phyloP scores from a whole-genome alignment of 1,140 invertebrate genomes.

The Drosophila sulfurigaster region DNA sequence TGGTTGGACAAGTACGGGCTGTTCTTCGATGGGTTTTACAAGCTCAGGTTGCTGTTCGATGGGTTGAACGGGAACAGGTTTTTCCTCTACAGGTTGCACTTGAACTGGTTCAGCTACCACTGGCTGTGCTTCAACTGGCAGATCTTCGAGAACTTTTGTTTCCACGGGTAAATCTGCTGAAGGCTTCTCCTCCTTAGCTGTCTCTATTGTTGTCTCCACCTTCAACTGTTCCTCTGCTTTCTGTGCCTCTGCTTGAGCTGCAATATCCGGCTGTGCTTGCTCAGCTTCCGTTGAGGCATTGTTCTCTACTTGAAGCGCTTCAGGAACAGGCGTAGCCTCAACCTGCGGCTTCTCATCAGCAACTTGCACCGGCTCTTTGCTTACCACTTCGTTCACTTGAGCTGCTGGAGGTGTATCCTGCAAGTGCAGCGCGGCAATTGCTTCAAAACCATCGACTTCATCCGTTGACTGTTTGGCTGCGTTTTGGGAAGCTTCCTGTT shows the following conservation, averaged over 20 bases:
- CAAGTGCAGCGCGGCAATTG: background rate
- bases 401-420: background rate
- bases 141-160: background rate
- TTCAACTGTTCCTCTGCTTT: background rate
- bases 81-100: background rate
- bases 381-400: background rate
- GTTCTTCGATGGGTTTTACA: background rate
- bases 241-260: background rate
- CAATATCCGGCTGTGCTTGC: background rate
- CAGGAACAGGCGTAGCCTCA: background rate
- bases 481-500: background rate
- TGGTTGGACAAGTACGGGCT: too few relatives aligned
- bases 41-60: too few relatives aligned
- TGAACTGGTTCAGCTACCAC: background rate
- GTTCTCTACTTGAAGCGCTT: background rate
- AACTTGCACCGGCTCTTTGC: too few relatives aligned
- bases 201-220: background rate
- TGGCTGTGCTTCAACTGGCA: background rate
- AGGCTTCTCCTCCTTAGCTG: background rate
- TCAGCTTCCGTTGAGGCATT: background rate
- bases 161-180: background rate
- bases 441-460: constrained; percentile 2
- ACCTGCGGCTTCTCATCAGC: background rate
- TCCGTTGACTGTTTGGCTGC: too few relatives aligned
- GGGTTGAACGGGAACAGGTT: background rate